Conservation (phyloP, 2,797 vertebrate genomes). For the Chelidonichthys spinosus region DNA sequence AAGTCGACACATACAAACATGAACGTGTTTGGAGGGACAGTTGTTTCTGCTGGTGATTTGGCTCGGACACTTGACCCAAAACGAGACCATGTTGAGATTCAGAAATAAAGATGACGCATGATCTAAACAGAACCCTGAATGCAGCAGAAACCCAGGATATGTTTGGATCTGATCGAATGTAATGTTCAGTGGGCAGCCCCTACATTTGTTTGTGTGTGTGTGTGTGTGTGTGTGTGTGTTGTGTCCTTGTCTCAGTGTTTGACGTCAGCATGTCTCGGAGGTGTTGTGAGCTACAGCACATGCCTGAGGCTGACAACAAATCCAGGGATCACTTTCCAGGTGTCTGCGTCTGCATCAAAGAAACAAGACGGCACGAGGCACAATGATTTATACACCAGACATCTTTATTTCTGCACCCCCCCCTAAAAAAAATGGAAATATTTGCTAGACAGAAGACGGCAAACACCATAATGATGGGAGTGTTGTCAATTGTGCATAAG, state of each 20-base stretch:
- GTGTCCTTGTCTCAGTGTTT: constrained; percentile 5
- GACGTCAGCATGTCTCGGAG: constrained; percentile 27
- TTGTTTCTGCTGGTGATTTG: constrained; percentile 42
- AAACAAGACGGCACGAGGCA: neutral
- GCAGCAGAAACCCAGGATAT: neutral
- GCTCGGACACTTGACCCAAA: constrained; percentile 24
- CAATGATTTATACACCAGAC: constrained; percentile 49
- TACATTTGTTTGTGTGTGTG: neutral
- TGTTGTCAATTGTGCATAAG: constrained; percentile 1
- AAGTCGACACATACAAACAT: neutral
- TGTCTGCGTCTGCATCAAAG: constrained; percentile 62
- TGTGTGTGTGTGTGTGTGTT: neutral
- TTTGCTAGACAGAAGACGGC: constrained; percentile 19
- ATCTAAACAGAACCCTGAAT: neutral
- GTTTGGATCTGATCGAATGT: neutral
- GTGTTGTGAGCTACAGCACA: constrained; percentile 14
- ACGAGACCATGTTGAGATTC: neutral
- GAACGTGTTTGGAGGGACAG: constrained; percentile 5
- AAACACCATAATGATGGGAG: neutral
- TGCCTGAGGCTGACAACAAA: constrained; percentile 36
- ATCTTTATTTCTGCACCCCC: constrained; percentile 30
- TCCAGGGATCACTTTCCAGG: constrained; percentile 51
- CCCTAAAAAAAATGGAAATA: constrained; percentile 22
- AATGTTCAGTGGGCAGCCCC: neutral
- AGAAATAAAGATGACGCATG: neutral